Evolutionary conservation across 2,888 invertebrate genomes (phyloP).

Genomic region (Polylopha cassiicola): DNA sequence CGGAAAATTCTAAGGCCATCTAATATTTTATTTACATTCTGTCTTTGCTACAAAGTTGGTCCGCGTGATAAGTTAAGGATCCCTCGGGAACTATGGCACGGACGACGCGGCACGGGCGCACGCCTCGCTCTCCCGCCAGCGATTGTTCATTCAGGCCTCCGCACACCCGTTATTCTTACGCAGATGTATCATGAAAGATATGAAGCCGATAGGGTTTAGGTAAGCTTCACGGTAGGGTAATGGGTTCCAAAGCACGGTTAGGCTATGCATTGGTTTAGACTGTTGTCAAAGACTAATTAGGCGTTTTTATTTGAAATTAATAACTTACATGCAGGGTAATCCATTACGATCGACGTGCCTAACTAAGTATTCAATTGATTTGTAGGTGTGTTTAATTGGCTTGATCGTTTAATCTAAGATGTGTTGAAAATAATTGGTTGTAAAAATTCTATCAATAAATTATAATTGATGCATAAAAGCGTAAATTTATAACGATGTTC

Average conservation of each 20-base stretch:
- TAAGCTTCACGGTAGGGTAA: constrained; percentile 6
- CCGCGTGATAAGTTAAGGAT: constrained; percentile 30
- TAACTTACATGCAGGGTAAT: no score
- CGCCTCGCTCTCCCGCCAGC: constrained; percentile 60
- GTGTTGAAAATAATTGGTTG: no score
- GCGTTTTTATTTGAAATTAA: no score
- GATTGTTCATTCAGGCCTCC: constrained; percentile 67
- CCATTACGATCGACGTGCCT: no score
- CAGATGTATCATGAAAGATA: constrained; percentile 64
- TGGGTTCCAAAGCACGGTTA: background rate
- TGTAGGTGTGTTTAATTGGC: no score
- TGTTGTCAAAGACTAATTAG: no score
- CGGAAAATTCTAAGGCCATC: background rate
- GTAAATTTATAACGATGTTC: no score
- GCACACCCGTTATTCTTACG: constrained; percentile 69
- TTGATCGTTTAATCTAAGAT: no score
- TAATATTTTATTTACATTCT: constrained; percentile 14
- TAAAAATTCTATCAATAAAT: no score
- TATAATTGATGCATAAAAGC: no score
- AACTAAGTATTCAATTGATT: no score
- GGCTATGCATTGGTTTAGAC: background rate
- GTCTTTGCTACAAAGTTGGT: constrained; percentile 49
- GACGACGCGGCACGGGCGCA: constrained; percentile 41
- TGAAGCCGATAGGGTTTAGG: constrained; percentile 32
- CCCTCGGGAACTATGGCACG: constrained; percentile 37